Evolutionary conservation across 2,797 vertebrate genomes (phyloP).

Genomic region (Urosaurus nigricauda): DNA sequence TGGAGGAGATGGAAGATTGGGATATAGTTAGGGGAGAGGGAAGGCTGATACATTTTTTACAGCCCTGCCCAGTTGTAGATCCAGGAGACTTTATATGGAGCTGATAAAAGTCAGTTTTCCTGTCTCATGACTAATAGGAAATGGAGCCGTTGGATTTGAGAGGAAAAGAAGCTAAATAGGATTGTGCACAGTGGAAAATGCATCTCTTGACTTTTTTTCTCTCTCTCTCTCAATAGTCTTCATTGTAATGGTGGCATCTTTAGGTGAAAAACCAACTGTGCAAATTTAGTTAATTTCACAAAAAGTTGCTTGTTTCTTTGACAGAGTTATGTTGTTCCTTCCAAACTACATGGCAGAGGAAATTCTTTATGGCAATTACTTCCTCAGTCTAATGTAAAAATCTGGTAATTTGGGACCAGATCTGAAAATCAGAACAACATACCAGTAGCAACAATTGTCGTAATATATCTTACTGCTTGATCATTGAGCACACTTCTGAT

Average conservation of each 20-base stretch:
- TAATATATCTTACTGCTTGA: too few species aligned
- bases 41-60: neutral
- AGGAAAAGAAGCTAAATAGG: neutral
- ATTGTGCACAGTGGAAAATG: too few species aligned
- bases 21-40: neutral
- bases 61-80: neutral
- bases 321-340: neutral
- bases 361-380: neutral
- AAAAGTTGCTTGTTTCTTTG: neutral
- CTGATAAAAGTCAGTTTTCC: neutral
- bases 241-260: neutral
- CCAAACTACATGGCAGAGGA: too few species aligned
- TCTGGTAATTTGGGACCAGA: neutral
- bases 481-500: too few species aligned
- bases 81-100: constrained; percentile 14
- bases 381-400: neutral
- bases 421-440: neutral
- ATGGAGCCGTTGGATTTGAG: neutral
- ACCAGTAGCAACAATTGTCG: too few species aligned
- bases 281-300: neutral
- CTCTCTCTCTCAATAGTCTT: neutral
- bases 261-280: neutral
- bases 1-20: neutral
- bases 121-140: neutral
- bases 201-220: neutral